These are phyloP conservation scores for Psix sp. DNA, from an alignment of 1,140 invertebrate species.

Conservation along the genomic window DNA sequence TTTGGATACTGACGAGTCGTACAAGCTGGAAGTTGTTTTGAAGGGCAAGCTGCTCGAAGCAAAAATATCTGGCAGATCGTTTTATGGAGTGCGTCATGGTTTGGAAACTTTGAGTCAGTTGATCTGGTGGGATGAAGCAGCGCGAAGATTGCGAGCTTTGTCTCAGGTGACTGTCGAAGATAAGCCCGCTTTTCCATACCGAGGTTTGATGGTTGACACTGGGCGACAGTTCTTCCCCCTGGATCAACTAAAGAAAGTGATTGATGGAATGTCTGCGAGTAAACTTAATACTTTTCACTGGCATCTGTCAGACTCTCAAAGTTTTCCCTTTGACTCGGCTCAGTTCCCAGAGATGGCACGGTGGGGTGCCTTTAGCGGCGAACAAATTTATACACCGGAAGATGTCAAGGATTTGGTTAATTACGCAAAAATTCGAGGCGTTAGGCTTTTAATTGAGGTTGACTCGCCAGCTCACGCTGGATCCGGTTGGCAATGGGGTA, in stretches of 20 bases:
- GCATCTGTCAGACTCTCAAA: constrained; percentile 91
- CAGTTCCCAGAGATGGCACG: constrained; percentile 85
- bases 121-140: constrained; percentile 85
- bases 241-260: constrained; percentile 80
- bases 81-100: constrained; percentile 87
- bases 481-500: constrained; percentile 89
- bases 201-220: constrained; percentile 86
- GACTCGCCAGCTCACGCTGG: constrained; percentile 91
- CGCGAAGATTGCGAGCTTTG: constrained; percentile 79
- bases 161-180: constrained; percentile 80
- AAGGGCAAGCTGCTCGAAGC: constrained; percentile 78
- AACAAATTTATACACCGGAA: constrained; percentile 83
- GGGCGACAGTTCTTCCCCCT: constrained; percentile 86
- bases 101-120: constrained; percentile 88
- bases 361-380: constrained; percentile 83
- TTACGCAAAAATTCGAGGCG: constrained; percentile 84
- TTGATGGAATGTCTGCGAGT: constrained; percentile 88
- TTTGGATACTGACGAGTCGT: constrained; percentile 85
- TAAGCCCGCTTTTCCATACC: constrained; percentile 82
- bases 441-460: constrained; percentile 88
- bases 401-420: constrained; percentile 84
- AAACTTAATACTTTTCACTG: constrained; percentile 93
- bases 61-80: constrained; percentile 82
- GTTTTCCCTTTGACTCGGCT: constrained; percentile 87
- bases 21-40: constrained; percentile 80